phyloP scores from a whole-genome alignment of 1,140 invertebrate genomes.

The Drosophila asahinai region DNA sequence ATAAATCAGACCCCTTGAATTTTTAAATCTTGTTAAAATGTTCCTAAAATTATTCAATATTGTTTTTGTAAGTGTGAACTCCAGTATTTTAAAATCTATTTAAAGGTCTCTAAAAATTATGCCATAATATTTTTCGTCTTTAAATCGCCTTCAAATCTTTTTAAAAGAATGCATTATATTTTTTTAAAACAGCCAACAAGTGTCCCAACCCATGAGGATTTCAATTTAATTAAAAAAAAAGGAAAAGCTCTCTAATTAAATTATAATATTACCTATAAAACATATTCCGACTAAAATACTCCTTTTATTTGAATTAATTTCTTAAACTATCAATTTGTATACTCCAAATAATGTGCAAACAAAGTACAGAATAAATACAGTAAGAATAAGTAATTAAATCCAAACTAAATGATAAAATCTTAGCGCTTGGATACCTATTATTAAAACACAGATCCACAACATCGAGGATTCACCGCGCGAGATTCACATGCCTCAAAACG shows the following conservation, averaged over 20 bases:
- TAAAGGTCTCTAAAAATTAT: too few species aligned
- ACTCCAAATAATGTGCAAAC: not conserved
- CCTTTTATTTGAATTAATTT: too few species aligned
- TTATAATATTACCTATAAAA: too few species aligned
- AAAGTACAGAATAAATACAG: not conserved
- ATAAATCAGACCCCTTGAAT: not conserved
- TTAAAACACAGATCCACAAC: conserved; percentile 83
- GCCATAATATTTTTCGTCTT: too few species aligned
- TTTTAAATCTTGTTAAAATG: not conserved
- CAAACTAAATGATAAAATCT: conserved; percentile 29
- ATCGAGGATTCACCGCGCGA: conserved; percentile 76
- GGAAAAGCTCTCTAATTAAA: too few species aligned
- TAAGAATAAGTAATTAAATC: not conserved
- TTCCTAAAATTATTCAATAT: not conserved
- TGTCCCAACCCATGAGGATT: too few species aligned
- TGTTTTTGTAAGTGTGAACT: not conserved
- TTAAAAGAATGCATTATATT: too few species aligned
- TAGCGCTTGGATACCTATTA: conserved; percentile 66
- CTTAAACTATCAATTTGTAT: too few species aligned
- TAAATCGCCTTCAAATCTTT: too few species aligned
- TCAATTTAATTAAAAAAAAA: too few species aligned
- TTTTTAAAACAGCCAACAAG: too few species aligned
- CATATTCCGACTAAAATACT: too few species aligned
- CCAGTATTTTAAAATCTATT: not conserved
- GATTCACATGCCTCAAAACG: conserved; percentile 76